Evolutionary conservation across 2,113 vertebrate genomes (phyloP).

Genomic region (Takifugu bimaculatus): DNA sequence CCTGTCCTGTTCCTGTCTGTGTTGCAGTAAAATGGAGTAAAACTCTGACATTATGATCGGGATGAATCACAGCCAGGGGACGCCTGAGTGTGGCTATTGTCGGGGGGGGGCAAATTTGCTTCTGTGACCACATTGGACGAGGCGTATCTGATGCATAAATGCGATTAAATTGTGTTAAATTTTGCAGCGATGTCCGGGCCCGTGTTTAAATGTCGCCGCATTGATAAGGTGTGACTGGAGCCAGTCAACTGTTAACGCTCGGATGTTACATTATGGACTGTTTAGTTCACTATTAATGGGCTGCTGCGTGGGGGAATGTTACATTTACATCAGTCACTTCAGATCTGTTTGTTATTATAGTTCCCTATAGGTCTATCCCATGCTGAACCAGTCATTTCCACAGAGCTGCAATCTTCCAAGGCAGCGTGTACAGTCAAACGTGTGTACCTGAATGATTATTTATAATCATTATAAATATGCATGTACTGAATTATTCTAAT

Average conservation of each 20-base stretch:
- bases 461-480: no score
- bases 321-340: slow-evolving; percentile 59
- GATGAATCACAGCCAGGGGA: neutral
- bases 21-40: slow-evolving; percentile 14
- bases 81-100: neutral
- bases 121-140: neutral
- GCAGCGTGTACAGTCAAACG: no score
- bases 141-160: slow-evolving; percentile 24
- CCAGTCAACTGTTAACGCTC: slow-evolving; percentile 66
- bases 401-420: no score
- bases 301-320: slow-evolving; percentile 56
- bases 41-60: neutral
- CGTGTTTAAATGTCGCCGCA: slow-evolving; percentile 67
- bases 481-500: no score
- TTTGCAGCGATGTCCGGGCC: slow-evolving; percentile 55
- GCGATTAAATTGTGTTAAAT: slow-evolving; percentile 57
- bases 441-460: no score
- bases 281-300: slow-evolving; percentile 68
- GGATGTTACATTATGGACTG: slow-evolving; percentile 64
- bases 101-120: neutral
- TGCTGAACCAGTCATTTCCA: no score
- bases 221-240: slow-evolving; percentile 70
- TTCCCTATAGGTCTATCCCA: no score
- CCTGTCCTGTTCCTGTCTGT: neutral
- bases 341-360: slow-evolving; percentile 2